These are phyloP conservation scores for Urocyon cinereoargenteus DNA, from an alignment of 2,797 vertebrate genomes.

Conservation along the genomic window DNA sequence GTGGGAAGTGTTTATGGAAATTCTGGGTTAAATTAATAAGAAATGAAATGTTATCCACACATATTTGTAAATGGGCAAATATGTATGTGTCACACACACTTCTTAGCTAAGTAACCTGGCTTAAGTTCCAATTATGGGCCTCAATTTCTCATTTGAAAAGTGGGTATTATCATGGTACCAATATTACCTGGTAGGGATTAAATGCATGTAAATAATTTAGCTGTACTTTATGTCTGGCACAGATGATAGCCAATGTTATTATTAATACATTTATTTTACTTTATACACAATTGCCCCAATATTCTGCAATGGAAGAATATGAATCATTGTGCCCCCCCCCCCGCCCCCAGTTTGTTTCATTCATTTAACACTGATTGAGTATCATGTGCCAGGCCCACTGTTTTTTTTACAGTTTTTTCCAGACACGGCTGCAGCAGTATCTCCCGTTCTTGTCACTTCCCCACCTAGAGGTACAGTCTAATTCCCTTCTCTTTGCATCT, in stretches of 20 bases:
- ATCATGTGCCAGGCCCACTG: neutral
- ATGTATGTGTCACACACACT: neutral
- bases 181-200: neutral
- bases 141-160: neutral
- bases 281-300: neutral
- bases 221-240: neutral
- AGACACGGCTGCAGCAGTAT: neutral
- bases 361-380: constrained; percentile 23
- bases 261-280: neutral
- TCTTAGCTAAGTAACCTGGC: neutral
- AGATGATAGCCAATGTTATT: neutral
- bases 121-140: constrained; percentile 9
- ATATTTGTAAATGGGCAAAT: neutral
- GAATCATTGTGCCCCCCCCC: neutral
- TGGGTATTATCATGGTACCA: neutral
- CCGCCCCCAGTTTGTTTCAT: constrained; percentile 31
- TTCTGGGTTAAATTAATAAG: constrained; percentile 8
- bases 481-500: neutral
- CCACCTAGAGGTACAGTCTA: neutral
- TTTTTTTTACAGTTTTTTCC: neutral
- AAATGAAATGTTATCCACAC: neutral
- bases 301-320: constrained; percentile 4
- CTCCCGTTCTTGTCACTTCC: neutral
- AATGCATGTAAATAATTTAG: neutral
- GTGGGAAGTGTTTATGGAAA: neutral